Evolutionary conservation across 1,140 invertebrate species (phyloP).

Genomic region (Trachelipus rathkii): DNA sequence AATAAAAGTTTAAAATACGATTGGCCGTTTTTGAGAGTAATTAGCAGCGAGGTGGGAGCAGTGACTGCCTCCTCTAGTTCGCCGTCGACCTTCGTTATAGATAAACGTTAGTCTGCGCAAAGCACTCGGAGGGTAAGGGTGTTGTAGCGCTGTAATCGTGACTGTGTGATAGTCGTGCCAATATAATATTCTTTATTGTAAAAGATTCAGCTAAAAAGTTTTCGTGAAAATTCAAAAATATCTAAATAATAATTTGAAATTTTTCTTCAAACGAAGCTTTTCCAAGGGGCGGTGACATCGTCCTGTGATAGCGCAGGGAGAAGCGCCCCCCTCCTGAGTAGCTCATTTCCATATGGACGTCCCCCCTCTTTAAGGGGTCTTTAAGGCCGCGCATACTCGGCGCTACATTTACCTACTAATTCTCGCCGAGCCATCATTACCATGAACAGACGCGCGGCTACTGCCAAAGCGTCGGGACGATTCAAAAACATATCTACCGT

Average conservation of each 20-base stretch:
- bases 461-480: conserved; percentile 24
- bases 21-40: conserved; percentile 39
- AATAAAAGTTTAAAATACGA: conserved; percentile 17
- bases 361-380: conserved; percentile 39
- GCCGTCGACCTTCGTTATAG: conserved; percentile 39
- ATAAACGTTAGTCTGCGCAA: conserved; percentile 37
- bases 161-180: conserved; percentile 25
- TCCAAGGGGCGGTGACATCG: neutral
- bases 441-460: conserved; percentile 41
- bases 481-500: neutral
- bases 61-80: conserved; percentile 40
- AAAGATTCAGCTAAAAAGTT: neutral
- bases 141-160: conserved; percentile 33
- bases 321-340: conserved; percentile 33
- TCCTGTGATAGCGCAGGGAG: conserved; percentile 41
- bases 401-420: conserved; percentile 45
- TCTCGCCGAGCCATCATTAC: conserved; percentile 44
- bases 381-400: conserved; percentile 43
- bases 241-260: neutral
- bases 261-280: conserved; percentile 8
- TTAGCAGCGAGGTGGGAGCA: conserved; percentile 42
- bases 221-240: neutral
- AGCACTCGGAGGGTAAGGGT: conserved; percentile 38
- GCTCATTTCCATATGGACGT: conserved; percentile 44
- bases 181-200: neutral